Conservation (phyloP, 1,140 invertebrate genomes). For the Galleria mellonella region DNA sequence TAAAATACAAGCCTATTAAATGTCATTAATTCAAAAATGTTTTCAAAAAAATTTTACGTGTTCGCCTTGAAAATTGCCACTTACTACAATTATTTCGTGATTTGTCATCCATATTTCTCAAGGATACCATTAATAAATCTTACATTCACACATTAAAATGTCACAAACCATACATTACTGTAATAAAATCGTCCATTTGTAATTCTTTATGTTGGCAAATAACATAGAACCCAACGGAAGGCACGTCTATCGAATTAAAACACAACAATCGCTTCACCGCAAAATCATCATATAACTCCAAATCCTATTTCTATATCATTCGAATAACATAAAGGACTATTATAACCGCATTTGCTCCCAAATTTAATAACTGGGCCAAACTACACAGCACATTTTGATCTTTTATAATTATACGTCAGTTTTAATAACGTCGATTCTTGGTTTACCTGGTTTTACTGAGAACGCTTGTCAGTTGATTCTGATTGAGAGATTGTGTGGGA, state of each 20-base stretch:
- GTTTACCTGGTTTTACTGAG: constrained; percentile 53
- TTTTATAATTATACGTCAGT: constrained; percentile 64
- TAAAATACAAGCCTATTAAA: too few species aligned
- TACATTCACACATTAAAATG: constrained; percentile 28
- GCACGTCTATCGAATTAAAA: constrained; percentile 26
- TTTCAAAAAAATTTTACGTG: too few species aligned
- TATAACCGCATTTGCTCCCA: constrained; percentile 65
- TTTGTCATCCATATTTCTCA: constrained; percentile 15
- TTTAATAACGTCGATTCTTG: constrained; percentile 35
- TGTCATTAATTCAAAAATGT: too few species aligned
- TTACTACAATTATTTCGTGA: not conserved
- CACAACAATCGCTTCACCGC: constrained; percentile 17
- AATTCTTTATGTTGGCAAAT: constrained; percentile 20
- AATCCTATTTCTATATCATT: constrained; percentile 45
- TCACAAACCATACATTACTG: constrained; percentile 35
- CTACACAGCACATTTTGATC: constrained; percentile 44
- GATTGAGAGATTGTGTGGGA: constrained; percentile 38
- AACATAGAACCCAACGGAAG: constrained; percentile 31
- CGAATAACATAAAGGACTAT: constrained; percentile 35
- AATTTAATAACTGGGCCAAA: constrained; percentile 58
- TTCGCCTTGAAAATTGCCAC: too few species aligned
- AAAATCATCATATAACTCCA: constrained; percentile 3
- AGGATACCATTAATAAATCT: constrained; percentile 27
- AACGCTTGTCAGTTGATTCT: constrained; percentile 23
- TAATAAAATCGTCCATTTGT: constrained; percentile 40